Percentiles rank a stretch among this genome's conserved stretches.
Evolutionary conservation across 2,888 invertebrate species (phyloP).

Genomic region (Tetheella fluctuosa): DNA sequence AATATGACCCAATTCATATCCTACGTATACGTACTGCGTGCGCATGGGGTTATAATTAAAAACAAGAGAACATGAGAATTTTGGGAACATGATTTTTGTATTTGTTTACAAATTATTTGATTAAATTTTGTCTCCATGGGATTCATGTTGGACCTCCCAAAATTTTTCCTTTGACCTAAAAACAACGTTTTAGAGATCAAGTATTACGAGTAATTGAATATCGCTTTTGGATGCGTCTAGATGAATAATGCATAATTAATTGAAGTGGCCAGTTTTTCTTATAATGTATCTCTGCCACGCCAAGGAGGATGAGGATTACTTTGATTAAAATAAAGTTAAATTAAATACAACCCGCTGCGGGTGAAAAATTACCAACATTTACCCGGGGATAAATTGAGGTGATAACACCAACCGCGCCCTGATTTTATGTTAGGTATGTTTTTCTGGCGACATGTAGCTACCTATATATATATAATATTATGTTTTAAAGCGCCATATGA

Average conservation of each 20-base stretch:
- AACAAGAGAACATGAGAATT: not conserved
- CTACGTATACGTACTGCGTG: not conserved
- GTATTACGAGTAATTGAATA: too few relatives aligned
- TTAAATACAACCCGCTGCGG: constrained; percentile 27
- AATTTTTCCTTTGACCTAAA: constrained; percentile 15
- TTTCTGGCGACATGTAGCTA: constrained; percentile 22
- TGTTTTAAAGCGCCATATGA: too few relatives aligned
- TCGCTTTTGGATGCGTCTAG: too few relatives aligned
- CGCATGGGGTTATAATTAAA: not conserved
- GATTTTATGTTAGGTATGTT: constrained; percentile 41
- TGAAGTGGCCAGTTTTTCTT: too few relatives aligned
- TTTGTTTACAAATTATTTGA: not conserved
- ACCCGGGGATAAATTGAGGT: constrained; percentile 34
- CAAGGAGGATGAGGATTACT: too few relatives aligned
- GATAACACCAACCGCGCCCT: constrained; percentile 31
- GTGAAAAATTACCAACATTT: constrained; percentile 36
- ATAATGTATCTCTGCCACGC: too few relatives aligned
- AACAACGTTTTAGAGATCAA: constrained; percentile 11
- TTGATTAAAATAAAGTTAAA: too few relatives aligned
- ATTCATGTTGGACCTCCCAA: not conserved
- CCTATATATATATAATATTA: constrained; percentile 15
- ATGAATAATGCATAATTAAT: too few relatives aligned
- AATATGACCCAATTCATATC: not conserved
- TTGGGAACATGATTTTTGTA: not conserved
- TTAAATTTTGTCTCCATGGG: not conserved